Evolutionary conservation across 2,888 invertebrate species (phyloP), one percentile per base, ranked within the genome.

Genomic region (Tetropium fuscum): DNA sequence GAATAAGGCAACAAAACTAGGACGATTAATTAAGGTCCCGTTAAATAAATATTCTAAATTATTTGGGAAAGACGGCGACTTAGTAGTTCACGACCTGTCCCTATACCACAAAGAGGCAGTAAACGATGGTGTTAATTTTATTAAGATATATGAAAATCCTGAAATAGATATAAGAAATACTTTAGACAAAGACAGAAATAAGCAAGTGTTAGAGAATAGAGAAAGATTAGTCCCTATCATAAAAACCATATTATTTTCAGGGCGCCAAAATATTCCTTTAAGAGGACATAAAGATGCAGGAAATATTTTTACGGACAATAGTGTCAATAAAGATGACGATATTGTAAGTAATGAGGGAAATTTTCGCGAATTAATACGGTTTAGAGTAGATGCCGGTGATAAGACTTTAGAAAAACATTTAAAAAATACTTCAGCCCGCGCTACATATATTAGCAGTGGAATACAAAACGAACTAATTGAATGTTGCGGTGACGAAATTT

Each of bases 391-490:
- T 43, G 47, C 66, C 30, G 30, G 30, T 11, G 73, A 74, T 41
- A 40, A 6, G 57, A 38, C 40, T 7, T 57, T 74, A 19, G 44
- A 67, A 51, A 15, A 58, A 8, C 72, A 75, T 63, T 47, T 74
- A 25, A 47, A 73, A 61, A 68, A 20, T 4, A 49, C 69, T 8
- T 22, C 45, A 13, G 44, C 67, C 4, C 63, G 63, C 36, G 69
- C 73, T 1, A 74, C 70, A 30, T 74, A 58, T 53, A 32, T 58
- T 34, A 51, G 73, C 40, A 76, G 75, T 64, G 66, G 68, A 2
- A 68, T 60, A 11, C 71, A 74, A 62, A 77, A 74, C 58, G 56
- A 70, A 48, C 25, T 75, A n/a, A 75, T 75, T 38, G 58, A 69
- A 10, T 57, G 55, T 15, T 72, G 71, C 44, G 64, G 61, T 41